Evolutionary conservation across 2,797 vertebrate species (phyloP).

Genomic region (Salmo trutta): DNA sequence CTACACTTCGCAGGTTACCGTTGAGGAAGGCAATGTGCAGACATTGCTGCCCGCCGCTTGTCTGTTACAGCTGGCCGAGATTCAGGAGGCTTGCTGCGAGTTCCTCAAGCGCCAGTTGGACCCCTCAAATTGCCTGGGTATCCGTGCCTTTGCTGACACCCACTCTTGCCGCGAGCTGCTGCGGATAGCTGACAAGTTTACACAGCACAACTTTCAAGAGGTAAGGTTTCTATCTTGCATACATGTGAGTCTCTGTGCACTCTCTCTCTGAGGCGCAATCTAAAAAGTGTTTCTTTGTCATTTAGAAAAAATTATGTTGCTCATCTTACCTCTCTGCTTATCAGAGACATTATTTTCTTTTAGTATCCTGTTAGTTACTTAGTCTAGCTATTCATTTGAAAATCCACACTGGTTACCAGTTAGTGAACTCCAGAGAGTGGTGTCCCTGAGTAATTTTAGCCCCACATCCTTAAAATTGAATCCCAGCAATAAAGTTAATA

Average conservation of each 20-base stretch:
- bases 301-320: background rate
- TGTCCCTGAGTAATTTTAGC: no score
- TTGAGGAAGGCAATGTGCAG: constrained; percentile 99
- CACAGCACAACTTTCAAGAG: constrained; percentile 99
- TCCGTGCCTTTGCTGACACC: constrained; percentile 97
- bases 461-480: no score
- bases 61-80: constrained; percentile 96
- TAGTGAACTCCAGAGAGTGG: no score
- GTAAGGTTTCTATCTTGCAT: constrained; percentile 66
- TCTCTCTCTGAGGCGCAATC: background rate
- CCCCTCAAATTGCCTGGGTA: constrained; percentile 97
- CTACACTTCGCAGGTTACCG: constrained; percentile 98
- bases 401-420: background rate
- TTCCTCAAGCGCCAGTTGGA: constrained; percentile 97
- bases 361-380: background rate
- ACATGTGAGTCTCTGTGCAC: background rate
- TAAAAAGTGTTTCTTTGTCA: background rate
- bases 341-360: background rate
- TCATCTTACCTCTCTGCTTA: background rate
- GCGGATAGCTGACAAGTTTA: constrained; percentile 98
- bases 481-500: no score
- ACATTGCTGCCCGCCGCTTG: constrained; percentile 95
- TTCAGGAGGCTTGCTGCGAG: constrained; percentile 98
- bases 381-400: background rate
- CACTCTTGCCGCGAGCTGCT: constrained; percentile 96